These are phyloP conservation scores for Tetranychus truncatus DNA, from an alignment of 2,888 invertebrate species.

Conservation along the genomic window DNA sequence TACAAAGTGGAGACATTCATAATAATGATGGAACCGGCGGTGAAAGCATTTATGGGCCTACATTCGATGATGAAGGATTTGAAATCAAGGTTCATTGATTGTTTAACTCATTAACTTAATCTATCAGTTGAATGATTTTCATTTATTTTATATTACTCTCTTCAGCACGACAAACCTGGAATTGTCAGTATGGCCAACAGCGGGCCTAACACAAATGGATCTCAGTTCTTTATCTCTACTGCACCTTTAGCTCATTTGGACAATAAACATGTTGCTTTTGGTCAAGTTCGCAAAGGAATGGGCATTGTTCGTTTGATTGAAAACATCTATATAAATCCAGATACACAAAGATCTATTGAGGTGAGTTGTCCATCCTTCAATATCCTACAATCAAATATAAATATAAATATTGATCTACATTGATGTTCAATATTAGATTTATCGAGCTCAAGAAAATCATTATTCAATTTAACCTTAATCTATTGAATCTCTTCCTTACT, in stretches of 20 bases:
- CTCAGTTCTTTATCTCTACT: constrained; percentile 94
- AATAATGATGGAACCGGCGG: constrained; percentile 41
- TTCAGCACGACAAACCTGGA: constrained; percentile 65
- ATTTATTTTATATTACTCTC: constrained; percentile 13
- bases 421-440: too few species aligned
- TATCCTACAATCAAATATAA: too few species aligned
- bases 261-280: constrained; percentile 34
- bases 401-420: too few species aligned
- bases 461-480: too few species aligned
- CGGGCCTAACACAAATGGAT: constrained; percentile 85
- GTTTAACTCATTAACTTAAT: constrained; percentile 48
- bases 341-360: too few species aligned
- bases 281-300: constrained; percentile 21
- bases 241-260: constrained; percentile 88
- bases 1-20: too few species aligned
- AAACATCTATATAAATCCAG: too few species aligned
- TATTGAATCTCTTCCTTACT: too few species aligned
- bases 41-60: constrained; percentile 91
- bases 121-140: not conserved
- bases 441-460: too few species aligned
- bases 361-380: too few species aligned
- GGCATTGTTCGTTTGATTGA: constrained; percentile 26
- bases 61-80: constrained; percentile 91
- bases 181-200: constrained; percentile 89
- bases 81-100: constrained; percentile 68